Evolutionary conservation across 2,888 invertebrate species (phyloP).

Genomic region (Parnassius smintheus): DNA sequence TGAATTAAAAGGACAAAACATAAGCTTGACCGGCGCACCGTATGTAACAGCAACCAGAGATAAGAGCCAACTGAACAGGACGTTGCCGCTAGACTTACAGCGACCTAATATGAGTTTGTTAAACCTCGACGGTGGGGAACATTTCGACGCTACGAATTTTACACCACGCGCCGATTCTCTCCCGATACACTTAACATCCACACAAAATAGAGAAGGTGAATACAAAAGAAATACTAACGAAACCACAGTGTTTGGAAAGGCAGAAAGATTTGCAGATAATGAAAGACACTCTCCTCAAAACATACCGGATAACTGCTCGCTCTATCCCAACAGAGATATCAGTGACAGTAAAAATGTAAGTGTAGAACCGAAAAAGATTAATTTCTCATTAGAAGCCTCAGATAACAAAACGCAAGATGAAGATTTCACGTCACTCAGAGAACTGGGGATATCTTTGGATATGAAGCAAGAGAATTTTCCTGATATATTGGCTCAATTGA

Average conservation of each 20-base stretch:
- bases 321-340: slow-evolving; percentile 72
- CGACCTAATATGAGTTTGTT: slow-evolving; percentile 65
- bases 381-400: slow-evolving; percentile 65
- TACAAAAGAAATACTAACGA: slow-evolving; percentile 73
- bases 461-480: slow-evolving; percentile 69
- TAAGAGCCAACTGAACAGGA: slow-evolving; percentile 47
- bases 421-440: slow-evolving; percentile 76
- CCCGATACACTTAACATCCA: slow-evolving; percentile 66
- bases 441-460: slow-evolving; percentile 75
- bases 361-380: slow-evolving; percentile 73
- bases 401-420: slow-evolving; percentile 62
- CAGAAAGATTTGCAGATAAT: slow-evolving; percentile 44
- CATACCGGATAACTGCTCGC: slow-evolving; percentile 72
- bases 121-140: slow-evolving; percentile 57
- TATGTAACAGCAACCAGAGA: slow-evolving; percentile 44
- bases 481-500: slow-evolving; percentile 68
- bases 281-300: slow-evolving; percentile 54
- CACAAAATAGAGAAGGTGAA: slow-evolving; percentile 59
- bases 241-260: slow-evolving; percentile 60
- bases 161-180: slow-evolving; percentile 68
- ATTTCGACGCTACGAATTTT: slow-evolving; percentile 51
- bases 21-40: slow-evolving; percentile 48
- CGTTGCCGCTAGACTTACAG: slow-evolving; percentile 60
- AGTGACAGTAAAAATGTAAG: slow-evolving; percentile 60
- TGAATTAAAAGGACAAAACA: slow-evolving; percentile 60